These are phyloP conservation scores for Ophiodon elongatus DNA, from an alignment of 2,113 vertebrate genomes.

Conservation along the genomic window DNA sequence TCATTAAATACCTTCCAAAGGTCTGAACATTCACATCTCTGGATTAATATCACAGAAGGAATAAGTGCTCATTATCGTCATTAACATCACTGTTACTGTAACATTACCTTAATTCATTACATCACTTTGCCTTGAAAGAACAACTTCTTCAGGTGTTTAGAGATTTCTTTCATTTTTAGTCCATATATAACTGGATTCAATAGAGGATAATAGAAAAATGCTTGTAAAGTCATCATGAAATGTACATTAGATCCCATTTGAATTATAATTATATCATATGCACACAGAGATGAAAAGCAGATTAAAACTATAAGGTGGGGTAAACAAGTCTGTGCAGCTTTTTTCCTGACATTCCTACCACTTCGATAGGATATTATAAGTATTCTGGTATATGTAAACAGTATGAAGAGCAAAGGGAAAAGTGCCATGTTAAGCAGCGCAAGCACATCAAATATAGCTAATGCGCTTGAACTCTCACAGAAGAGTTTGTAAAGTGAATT, in stretches of 20 bases:
- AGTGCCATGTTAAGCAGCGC: too few relatives aligned
- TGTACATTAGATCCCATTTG: neutral
- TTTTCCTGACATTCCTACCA: slow-evolving; percentile 15
- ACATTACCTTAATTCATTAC: neutral
- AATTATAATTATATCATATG: neutral
- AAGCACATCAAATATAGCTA: too few relatives aligned
- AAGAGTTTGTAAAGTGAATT: too few relatives aligned
- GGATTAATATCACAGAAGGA: neutral
- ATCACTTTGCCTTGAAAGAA: slow-evolving; percentile 3
- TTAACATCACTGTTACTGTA: neutral
- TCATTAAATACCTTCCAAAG: neutral
- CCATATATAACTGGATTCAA: slow-evolving; percentile 61
- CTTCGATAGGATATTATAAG: slow-evolving; percentile 7
- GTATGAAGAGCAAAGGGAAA: slow-evolving; percentile 11
- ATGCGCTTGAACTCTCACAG: too few relatives aligned
- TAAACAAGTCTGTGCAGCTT: slow-evolving; percentile 45
- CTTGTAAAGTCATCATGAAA: slow-evolving; percentile 48
- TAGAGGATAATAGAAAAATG: slow-evolving; percentile 34
- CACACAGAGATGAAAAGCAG: neutral
- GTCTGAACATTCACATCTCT: neutral
- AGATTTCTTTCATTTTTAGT: slow-evolving; percentile 55
- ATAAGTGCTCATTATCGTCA: neutral
- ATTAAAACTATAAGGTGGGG: slow-evolving; percentile 47
- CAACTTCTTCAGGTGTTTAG: slow-evolving; percentile 24
- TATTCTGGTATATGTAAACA: slow-evolving; percentile 41